Percentiles rank a stretch among this genome's conserved stretches.
phyloP scores from a whole-genome alignment of 2,797 vertebrate genomes.

The Serranus cabrilla region DNA sequence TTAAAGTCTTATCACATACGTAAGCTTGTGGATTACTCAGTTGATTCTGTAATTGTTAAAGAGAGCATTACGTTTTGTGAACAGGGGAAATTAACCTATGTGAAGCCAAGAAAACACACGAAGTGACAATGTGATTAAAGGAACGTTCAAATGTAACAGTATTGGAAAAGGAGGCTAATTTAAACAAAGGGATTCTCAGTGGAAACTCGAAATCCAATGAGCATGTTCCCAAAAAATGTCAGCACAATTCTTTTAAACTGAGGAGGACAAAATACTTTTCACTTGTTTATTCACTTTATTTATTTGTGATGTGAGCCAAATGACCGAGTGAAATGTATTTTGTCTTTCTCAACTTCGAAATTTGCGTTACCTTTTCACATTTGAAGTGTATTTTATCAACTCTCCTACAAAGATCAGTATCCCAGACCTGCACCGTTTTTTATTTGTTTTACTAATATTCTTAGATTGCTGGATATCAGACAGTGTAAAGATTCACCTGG shows the following conservation, averaged over 20 bases:
- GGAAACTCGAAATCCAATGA: too few species aligned
- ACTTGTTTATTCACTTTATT: too few species aligned
- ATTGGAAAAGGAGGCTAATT: too few species aligned
- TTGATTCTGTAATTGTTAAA: background rate
- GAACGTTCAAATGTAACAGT: background rate
- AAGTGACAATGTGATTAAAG: background rate
- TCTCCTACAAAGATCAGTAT: background rate
- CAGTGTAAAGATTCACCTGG: too few species aligned
- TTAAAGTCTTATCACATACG: slow-evolving; percentile 46
- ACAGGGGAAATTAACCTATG: background rate
- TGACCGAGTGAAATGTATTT: too few species aligned
- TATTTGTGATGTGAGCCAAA: too few species aligned
- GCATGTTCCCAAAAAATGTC: too few species aligned
- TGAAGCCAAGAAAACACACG: background rate
- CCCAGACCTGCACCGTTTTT: background rate
- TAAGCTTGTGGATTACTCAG: slow-evolving; percentile 21
- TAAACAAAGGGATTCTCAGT: too few species aligned
- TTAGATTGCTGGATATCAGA: background rate
- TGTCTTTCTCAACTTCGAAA: too few species aligned
- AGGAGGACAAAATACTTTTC: too few species aligned
- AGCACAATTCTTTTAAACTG: too few species aligned
- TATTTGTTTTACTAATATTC: background rate
- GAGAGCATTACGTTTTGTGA: background rate
- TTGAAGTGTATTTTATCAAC: background rate
- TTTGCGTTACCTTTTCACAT: too few species aligned